A percentile compares a stretch with the other conserved stretches of the same genome.
These are phyloP conservation scores for Ptychobarbus kaznakovi DNA, from an alignment of 2,797 vertebrate species.

Conservation along the genomic window DNA sequence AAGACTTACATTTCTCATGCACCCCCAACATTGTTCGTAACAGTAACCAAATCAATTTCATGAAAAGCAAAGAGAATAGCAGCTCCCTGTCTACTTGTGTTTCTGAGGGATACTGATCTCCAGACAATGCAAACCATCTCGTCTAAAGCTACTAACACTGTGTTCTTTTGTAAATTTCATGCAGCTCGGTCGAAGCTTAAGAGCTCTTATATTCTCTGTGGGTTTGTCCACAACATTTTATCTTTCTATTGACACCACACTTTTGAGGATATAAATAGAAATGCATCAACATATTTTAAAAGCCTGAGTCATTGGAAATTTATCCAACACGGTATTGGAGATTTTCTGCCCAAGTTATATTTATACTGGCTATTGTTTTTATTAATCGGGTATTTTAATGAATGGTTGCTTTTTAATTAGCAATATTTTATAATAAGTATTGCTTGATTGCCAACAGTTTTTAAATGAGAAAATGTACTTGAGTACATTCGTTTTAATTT, in stretches of 20 bases:
- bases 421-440: not conserved
- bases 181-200: slow-evolving; percentile 6
- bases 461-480: not conserved
- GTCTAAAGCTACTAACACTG: slow-evolving; percentile 22
- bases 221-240: slow-evolving; percentile 1
- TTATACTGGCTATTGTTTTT: not conserved
- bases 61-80: slow-evolving; percentile 70
- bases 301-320: not conserved
- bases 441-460: not conserved
- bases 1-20: slow-evolving; percentile 71
- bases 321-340: not conserved
- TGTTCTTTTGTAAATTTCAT: slow-evolving; percentile 18
- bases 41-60: slow-evolving; percentile 74
- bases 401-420: not conserved
- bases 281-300: not conserved
- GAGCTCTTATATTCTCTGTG: not conserved
- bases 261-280: slow-evolving; percentile 5
- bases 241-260: not conserved
- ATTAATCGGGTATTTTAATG: not conserved
- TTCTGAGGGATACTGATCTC: not conserved
- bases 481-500: not conserved
- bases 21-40: slow-evolving; percentile 71
- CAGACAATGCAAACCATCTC: slow-evolving; percentile 29
- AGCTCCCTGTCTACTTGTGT: not conserved
- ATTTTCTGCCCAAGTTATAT: not conserved